Evolutionary conservation across 2,888 invertebrate species (phyloP), one percentile per base, ranked within the genome.

Genomic region (Lasioglossum leucozonium): DNA sequence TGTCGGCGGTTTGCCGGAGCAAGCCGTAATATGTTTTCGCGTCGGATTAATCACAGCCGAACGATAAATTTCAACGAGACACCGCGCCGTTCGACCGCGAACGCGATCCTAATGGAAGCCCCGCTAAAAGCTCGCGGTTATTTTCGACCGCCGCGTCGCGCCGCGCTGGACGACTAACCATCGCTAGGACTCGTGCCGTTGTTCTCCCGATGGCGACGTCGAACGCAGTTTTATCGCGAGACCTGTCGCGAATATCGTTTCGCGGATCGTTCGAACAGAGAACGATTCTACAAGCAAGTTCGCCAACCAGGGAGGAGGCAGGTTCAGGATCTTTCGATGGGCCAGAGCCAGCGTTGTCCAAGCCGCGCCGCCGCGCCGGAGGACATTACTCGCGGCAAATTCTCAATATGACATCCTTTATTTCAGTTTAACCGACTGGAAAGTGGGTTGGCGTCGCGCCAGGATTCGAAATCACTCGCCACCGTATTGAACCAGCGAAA

Each of bases 341-440:
- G 51, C 8, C 51, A n/a, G 10, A n/a, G 51, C 16, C 26, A 26
- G 26, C 2, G 30, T 5, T 16, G 16, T 26, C 58, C 26, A 58
- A 26, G 58, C 62, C 16, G 62, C 69, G 72, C 47, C 47, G 65
- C 40, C 18, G 42, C 72, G 4, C 51, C 71, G 34, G 34, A 65
- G 78, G 67, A 71, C 88, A 82, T 91, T 90, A 87, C 89, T 90
- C 87, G 88, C 87, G 82, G 85, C 88, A 89, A 91, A 93, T 92
- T 91, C 91, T 92, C 92, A 89, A 92, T 93, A 93, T 89, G 91
- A 91, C 90, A 89, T 90, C 89, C 90, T 91, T 93, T 93, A 93
- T 94, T 93, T 94, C 90, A 90, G 92, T 92, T 92, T 92, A 94
- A 92, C 91, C 90, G 90, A 87, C 79, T 79, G 91, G 89, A 93